These are phyloP conservation scores for Tenthredo mesomela DNA, from an alignment of 2,888 invertebrate genomes.

Conservation along the genomic window DNA sequence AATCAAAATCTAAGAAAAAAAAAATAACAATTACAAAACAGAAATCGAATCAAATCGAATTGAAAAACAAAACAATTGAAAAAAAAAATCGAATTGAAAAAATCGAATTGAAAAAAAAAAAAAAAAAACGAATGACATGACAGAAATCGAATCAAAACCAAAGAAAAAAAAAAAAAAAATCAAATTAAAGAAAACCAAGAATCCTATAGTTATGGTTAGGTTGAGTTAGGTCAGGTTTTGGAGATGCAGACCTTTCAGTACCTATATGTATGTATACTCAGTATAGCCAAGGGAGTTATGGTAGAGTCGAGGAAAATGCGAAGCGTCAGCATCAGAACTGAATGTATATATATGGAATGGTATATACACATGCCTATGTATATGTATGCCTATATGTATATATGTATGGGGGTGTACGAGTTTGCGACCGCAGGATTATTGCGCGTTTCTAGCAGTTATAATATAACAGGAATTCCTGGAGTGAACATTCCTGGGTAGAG, in stretches of 20 bases:
- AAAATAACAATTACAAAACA: not conserved
- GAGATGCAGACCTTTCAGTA: not conserved
- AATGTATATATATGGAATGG: not conserved
- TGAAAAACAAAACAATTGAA: too few species aligned
- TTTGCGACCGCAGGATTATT: constrained; percentile 41
- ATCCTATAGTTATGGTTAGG: too few species aligned
- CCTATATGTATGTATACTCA: not conserved
- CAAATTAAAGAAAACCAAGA: not conserved
- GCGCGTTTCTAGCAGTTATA: constrained; percentile 27
- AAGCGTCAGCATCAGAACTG: not conserved
- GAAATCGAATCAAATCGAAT: too few species aligned
- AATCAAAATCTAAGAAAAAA: not conserved
- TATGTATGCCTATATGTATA: not conserved
- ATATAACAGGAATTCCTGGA: constrained; percentile 60
- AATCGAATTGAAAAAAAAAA: too few species aligned
- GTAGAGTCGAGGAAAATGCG: not conserved
- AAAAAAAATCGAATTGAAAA: too few species aligned
- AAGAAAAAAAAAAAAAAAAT: too few species aligned
- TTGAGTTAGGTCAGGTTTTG: not conserved
- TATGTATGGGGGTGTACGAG: not conserved
- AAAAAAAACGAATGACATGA: too few species aligned
- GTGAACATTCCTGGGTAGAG: constrained; percentile 59
- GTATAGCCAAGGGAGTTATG: not conserved
- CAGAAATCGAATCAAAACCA: not conserved
- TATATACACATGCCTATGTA: not conserved